phyloP scores from a whole-genome alignment of 2,113 vertebrate species.

The Oceanites oceanicus region DNA sequence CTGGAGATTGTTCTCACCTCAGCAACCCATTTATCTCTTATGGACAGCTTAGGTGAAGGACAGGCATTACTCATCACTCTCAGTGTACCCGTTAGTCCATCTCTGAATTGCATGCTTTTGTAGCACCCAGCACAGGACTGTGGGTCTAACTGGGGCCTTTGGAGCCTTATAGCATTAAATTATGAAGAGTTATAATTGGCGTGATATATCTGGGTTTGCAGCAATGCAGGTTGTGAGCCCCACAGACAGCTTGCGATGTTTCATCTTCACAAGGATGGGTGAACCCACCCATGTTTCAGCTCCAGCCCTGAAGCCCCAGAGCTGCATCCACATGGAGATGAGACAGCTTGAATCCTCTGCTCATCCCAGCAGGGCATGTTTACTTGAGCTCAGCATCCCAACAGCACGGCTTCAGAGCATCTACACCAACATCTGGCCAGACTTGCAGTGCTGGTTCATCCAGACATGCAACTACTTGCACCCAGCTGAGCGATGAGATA shows the following conservation, averaged over 20 bases:
- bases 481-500: not conserved
- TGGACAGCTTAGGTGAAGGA: not conserved
- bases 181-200: not conserved
- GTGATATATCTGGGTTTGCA: not conserved
- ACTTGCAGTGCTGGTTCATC: not conserved
- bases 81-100: not conserved
- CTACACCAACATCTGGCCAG: not conserved
- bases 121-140: rapidly evolving
- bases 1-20: not conserved
- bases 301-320: not conserved
- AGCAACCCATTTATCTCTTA: not conserved
- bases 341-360: not conserved
- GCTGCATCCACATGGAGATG: not conserved
- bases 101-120: not conserved
- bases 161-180: not conserved
- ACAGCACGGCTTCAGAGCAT: not conserved
- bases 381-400: not conserved
- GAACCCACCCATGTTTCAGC: not conserved
- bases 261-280: not conserved
- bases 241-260: not conserved
- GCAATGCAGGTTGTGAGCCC: not conserved
- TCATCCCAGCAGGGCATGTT: not conserved
- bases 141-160: not conserved
- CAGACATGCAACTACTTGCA: not conserved
- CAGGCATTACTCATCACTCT: not conserved